Percentiles rank a stretch among this genome's conserved stretches.
Evolutionary conservation across 2,113 vertebrate genomes (phyloP).

Genomic region (Hypanus sabinus): DNA sequence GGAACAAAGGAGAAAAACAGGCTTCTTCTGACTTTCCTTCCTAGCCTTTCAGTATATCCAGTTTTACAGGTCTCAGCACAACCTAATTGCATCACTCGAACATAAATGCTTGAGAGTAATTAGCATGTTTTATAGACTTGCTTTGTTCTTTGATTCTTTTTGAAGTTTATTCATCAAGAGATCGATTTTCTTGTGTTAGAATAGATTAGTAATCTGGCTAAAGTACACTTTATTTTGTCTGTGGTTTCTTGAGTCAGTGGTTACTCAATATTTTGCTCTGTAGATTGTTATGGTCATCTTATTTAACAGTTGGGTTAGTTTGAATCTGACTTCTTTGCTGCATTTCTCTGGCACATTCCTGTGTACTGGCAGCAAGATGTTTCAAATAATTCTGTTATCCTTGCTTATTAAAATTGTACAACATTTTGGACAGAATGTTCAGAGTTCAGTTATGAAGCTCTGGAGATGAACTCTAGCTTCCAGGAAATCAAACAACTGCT

Average conservation of each 20-base stretch:
- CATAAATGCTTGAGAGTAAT: not conserved
- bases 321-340: not conserved
- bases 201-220: not conserved
- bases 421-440: not conserved
- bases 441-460: not conserved
- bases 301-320: not conserved
- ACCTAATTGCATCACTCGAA: not conserved
- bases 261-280: not conserved
- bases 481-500: not conserved
- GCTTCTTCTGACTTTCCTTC: not conserved
- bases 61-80: not conserved
- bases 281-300: not conserved
- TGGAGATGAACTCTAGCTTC: not conserved
- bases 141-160: conserved; percentile 1
- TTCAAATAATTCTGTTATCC: not conserved
- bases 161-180: not conserved
- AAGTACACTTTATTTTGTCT: not conserved
- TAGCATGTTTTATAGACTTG: not conserved
- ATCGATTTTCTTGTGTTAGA: not conserved
- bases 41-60: not conserved
- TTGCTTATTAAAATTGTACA: not conserved
- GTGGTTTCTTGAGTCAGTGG: not conserved
- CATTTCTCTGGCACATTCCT: not conserved
- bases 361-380: not conserved
- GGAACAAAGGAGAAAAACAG: not conserved